These are phyloP conservation scores for Drosophila formosana DNA, from an alignment of 2,888 invertebrate species.

Conservation along the genomic window DNA sequence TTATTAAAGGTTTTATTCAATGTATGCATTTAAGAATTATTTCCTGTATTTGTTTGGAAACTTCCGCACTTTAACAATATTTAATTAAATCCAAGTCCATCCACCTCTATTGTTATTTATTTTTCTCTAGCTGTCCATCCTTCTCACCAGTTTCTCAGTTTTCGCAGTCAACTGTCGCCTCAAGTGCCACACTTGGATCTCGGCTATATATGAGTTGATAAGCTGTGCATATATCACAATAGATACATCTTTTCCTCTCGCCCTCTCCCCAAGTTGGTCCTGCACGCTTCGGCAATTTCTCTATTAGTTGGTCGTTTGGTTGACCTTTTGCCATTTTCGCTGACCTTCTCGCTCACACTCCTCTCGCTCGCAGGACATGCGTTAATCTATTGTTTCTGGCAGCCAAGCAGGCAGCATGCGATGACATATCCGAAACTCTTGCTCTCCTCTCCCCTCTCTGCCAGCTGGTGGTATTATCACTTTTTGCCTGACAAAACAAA, in stretches of 20 bases:
- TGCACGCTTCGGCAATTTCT: conserved; percentile 46
- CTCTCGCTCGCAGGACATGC: conserved; percentile 34
- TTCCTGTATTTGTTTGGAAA: not conserved
- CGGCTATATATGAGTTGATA: conserved; percentile 25
- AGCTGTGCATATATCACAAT: conserved; percentile 37
- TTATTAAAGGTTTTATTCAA: too few relatives aligned
- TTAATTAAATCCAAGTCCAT: not conserved
- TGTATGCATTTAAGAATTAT: not conserved
- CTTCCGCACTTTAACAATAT: not conserved
- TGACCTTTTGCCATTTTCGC: conserved; percentile 54
- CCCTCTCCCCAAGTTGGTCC: conserved; percentile 2
- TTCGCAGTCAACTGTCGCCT: conserved; percentile 6
- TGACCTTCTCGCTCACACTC: conserved; percentile 38
- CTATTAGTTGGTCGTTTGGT: conserved; percentile 42
- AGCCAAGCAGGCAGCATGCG: conserved; percentile 51
- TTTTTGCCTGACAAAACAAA: conserved; percentile 58
- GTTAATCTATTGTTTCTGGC: conserved; percentile 75
- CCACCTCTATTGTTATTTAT: not conserved
- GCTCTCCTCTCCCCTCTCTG: too few relatives aligned
- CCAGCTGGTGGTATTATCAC: conserved; percentile 48
- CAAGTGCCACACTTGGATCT: conserved; percentile 36
- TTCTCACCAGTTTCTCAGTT: not conserved
- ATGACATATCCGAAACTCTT: conserved; percentile 1
- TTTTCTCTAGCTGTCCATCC: not conserved
- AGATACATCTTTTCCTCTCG: conserved; percentile 6